phyloP scores from a whole-genome alignment of 2,888 invertebrate genomes.

The Agrilus biguttatus region DNA sequence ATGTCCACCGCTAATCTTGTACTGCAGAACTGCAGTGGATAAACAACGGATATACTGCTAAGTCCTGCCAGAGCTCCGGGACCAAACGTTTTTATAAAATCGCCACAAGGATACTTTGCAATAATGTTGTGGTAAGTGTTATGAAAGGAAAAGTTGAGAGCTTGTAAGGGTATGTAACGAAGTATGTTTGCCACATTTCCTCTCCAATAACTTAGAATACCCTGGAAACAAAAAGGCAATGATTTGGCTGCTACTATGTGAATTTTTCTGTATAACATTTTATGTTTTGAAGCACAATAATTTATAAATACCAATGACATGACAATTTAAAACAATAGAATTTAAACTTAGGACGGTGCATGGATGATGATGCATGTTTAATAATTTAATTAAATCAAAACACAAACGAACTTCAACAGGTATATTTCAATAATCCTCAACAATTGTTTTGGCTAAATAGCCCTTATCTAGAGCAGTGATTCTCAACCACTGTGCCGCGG shows the following conservation, averaged over 20 bases:
- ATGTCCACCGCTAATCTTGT: conserved; percentile 11
- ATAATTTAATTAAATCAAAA: too few relatives aligned
- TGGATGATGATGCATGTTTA: too few relatives aligned
- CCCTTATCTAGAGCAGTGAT: too few relatives aligned
- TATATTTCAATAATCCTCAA: too few relatives aligned
- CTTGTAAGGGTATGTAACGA: conserved; percentile 12
- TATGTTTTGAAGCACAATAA: too few relatives aligned
- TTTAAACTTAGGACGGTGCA: too few relatives aligned
- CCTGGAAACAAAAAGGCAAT: conserved; percentile 5
- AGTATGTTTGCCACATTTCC: conserved; percentile 12
- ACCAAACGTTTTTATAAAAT: conserved; percentile 3
- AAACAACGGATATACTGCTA: conserved; percentile 6
- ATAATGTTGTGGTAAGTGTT: background rate
- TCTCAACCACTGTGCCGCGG: too few relatives aligned
- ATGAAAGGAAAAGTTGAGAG: conserved; percentile 12
- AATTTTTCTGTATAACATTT: too few relatives aligned
- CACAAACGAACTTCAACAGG: too few relatives aligned
- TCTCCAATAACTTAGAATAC: conserved; percentile 11
- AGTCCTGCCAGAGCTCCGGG: conserved; percentile 12
- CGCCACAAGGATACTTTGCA: background rate
- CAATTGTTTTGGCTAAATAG: too few relatives aligned
- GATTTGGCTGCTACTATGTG: background rate
- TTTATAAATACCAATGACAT: too few relatives aligned
- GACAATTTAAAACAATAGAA: too few relatives aligned
- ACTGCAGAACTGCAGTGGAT: conserved; percentile 12